These are phyloP conservation scores for Gymnocypris eckloni DNA, from an alignment of 2,797 vertebrate species.

Conservation along the genomic window DNA sequence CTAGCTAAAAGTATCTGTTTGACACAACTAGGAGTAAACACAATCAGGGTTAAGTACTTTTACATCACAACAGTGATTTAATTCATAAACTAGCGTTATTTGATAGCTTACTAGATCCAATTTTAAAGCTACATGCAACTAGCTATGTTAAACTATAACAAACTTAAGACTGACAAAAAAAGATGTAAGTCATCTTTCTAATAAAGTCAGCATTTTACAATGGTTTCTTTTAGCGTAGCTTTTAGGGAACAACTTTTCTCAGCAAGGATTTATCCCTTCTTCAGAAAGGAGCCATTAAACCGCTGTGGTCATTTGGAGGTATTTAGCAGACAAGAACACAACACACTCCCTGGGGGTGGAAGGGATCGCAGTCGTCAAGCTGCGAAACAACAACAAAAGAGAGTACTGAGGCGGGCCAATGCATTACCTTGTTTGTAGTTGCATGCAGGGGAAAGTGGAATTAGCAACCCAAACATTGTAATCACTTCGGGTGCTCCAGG, in stretches of 20 bases:
- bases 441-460: constrained; percentile 41
- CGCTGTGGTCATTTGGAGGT: neutral
- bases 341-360: constrained; percentile 1
- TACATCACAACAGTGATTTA: neutral
- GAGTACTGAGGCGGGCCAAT: constrained; percentile 25
- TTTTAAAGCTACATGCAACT: neutral
- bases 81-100: neutral
- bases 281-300: neutral
- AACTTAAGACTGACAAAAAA: neutral
- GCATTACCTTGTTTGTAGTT: constrained; percentile 44
- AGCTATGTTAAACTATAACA: neutral
- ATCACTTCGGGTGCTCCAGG: constrained; percentile 47
- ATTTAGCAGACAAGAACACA: constrained; percentile 22
- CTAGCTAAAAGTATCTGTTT: constrained; percentile 2
- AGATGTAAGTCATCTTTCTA: neutral
- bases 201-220: neutral
- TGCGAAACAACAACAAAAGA: constrained; percentile 39
- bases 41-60: neutral
- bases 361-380: neutral
- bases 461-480: constrained; percentile 59
- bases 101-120: neutral
- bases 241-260: neutral
- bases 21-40: neutral
- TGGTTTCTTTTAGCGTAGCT: neutral
- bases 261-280: neutral